phyloP scores from a whole-genome alignment of 2,888 invertebrate species.

The Heliconius cydno region DNA sequence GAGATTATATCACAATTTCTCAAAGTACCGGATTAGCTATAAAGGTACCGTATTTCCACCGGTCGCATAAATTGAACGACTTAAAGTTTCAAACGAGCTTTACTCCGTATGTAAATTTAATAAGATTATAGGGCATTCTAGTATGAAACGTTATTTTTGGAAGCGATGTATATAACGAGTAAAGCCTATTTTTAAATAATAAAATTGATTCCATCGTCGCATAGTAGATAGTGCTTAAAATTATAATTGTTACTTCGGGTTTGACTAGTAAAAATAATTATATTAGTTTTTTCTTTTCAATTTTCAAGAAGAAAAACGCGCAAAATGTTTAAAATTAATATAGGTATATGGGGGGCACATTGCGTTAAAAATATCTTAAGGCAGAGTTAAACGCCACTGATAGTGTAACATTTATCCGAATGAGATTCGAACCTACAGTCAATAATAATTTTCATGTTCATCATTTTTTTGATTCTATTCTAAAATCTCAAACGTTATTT shows the following conservation, averaged over 20 bases:
- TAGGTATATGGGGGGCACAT: neutral
- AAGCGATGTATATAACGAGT: neutral
- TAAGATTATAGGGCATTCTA: constrained; percentile 8
- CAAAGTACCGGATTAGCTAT: constrained; percentile 2
- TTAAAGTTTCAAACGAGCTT: constrained; percentile 22
- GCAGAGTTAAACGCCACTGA: neutral
- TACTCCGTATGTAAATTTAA: constrained; percentile 18
- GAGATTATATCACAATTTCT: neutral
- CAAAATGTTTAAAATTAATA: neutral
- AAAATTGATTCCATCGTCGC: neutral
- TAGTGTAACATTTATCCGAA: neutral
- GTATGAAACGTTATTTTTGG: neutral
- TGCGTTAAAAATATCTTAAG: neutral
- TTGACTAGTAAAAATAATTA: too few species aligned
- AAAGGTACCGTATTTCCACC: neutral
- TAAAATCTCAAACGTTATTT: neutral
- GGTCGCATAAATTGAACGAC: constrained; percentile 23
- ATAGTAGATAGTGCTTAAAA: too few species aligned
- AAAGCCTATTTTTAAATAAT: neutral
- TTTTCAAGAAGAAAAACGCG: too few species aligned
- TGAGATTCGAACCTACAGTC: neutral
- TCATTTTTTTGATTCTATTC: neutral
- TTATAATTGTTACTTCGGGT: too few species aligned
- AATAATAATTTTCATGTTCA: neutral
- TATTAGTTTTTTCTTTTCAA: too few species aligned